Evolutionary conservation across 2,888 invertebrate species (phyloP), one percentile per base, ranked within the genome.

Genomic region (Hypena proboscidalis): DNA sequence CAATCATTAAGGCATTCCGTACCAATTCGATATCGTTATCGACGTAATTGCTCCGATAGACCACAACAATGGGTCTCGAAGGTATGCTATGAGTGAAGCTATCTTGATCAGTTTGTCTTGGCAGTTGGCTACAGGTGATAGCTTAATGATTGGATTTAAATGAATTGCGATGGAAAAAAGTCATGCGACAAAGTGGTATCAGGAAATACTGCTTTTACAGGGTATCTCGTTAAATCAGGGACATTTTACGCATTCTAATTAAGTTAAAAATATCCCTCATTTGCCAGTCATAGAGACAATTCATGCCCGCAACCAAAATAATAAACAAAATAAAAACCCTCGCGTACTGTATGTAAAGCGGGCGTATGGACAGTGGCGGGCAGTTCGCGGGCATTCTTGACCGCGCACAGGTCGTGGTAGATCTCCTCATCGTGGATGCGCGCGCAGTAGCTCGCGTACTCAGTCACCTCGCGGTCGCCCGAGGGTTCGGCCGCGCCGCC

Each of bases 341-440:
- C 80, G 86, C 91, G 81, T 92, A 92, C 86, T 90, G 92, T 80
- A 82, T 87, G 81, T 76, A 82, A 81, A 81, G 87, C 80, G 76
- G 84, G 83, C 74, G 82, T 78, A 68, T 79, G 77, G 54, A 72
- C 66, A 77, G 83, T 84, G 78, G 89, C 85, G 83, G 90, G 90
- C 83, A 87, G 89, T 72, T 88, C 90, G 77, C 88, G 83, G 70
- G 84, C 85, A 65, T 85, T 87, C 87, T 93, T 92, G 77, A 95
- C 93, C 69, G 94, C 95, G 93, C 97, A 97, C 80, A 98, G 93
- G 93, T 97, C 97, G 92, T 97, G 97, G 93, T 98, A 98, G 87
- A 97, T 97, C 92, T 97, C 97, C 86, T 98, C 97, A 83, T 96
- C 96, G 91, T 94, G 94, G 78, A 94, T 92, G 85, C 94, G 93